phyloP scores from a whole-genome alignment of 2,888 invertebrate genomes.

The Meiosimyza decipiens region DNA sequence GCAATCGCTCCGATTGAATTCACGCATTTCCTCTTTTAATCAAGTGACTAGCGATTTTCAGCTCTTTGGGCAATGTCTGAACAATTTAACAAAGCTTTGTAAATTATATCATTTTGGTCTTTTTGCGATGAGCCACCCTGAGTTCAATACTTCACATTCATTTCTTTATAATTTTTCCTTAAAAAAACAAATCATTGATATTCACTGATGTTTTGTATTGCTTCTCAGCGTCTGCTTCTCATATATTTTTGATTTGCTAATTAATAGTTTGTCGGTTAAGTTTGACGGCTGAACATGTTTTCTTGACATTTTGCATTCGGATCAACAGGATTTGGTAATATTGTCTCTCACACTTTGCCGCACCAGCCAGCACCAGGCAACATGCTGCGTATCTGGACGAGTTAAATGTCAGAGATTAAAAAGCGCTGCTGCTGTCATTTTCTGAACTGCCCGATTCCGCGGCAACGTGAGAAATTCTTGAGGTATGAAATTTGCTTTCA shows the following conservation, averaged over 20 bases:
- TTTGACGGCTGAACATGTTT: conserved; percentile 63
- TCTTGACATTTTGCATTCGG: conserved; percentile 57
- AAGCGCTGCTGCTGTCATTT: too few species aligned
- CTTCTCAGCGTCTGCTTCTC: conserved; percentile 9
- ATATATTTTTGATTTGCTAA: conserved; percentile 56
- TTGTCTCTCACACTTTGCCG: neutral
- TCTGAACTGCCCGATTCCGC: neutral
- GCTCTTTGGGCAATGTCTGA: too few species aligned
- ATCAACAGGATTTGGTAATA: conserved; percentile 23
- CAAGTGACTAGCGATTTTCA: too few species aligned
- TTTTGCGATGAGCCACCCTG: conserved; percentile 53
- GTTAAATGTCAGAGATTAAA: neutral
- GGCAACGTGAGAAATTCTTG: conserved; percentile 29
- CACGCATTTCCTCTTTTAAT: too few species aligned
- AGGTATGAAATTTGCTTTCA: conserved; percentile 10
- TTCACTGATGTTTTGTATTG: conserved; percentile 8
- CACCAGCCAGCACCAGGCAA: neutral
- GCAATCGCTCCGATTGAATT: too few species aligned
- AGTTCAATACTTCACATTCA: conserved; percentile 44
- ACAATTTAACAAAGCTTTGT: too few species aligned
- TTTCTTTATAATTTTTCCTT: conserved; percentile 15
- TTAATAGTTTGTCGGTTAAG: conserved; percentile 63
- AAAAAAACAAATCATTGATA: neutral
- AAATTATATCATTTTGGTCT: conserved; percentile 32
- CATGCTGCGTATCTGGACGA: conserved; percentile 35